Evolutionary conservation across 1,140 invertebrate species (phyloP).

Genomic region (Ectropis grisescens): DNA sequence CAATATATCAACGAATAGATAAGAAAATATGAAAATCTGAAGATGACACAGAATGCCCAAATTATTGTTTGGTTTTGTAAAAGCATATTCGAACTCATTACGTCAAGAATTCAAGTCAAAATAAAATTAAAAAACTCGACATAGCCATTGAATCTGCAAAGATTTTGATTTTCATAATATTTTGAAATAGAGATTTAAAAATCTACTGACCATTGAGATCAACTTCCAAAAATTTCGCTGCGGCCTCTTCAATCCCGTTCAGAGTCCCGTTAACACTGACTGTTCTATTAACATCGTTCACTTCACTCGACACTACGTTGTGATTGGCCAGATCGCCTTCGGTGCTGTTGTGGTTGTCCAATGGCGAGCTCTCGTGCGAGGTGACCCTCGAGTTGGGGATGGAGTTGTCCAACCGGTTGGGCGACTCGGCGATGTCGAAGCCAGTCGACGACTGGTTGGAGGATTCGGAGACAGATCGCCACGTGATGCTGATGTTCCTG

Average conservation of each 20-base stretch:
- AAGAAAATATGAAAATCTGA: no score
- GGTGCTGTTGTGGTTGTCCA: constrained; percentile 32
- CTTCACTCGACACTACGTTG: constrained; percentile 19
- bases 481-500: constrained; percentile 54
- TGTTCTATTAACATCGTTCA: constrained; percentile 21
- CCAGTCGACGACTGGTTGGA: constrained; percentile 61
- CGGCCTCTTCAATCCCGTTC: constrained; percentile 26
- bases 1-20: no score
- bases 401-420: constrained; percentile 10
- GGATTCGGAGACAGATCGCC: constrained; percentile 59
- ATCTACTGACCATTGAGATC: constrained; percentile 41
- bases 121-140: no score
- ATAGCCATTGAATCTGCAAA: no score
- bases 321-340: constrained; percentile 33
- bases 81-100: no score
- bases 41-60: no score
- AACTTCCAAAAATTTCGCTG: constrained; percentile 37
- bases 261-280: constrained; percentile 18
- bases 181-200: no score
- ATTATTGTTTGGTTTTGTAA: no score
- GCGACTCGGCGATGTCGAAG: constrained; percentile 44
- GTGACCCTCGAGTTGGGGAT: constrained; percentile 1
- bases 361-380: constrained; percentile 14
- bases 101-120: no score
- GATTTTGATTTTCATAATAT: no score